Base-by-base conservation (phyloP, 2,888 invertebrate species). In the Syrista parreyssii region DNA sequence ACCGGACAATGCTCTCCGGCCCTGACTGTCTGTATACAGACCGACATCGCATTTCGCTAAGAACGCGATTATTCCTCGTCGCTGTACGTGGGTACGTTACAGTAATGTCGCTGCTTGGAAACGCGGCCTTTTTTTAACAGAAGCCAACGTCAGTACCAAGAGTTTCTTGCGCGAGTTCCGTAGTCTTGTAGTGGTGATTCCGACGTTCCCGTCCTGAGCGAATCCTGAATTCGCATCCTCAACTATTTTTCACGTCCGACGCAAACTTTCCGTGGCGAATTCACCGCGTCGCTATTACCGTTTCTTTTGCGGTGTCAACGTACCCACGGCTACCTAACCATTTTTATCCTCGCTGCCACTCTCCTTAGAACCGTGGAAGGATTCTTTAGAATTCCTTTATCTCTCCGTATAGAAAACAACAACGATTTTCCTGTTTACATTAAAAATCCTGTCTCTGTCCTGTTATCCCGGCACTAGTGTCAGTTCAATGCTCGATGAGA, bases 231-330 rank as follows among this genome's bases (percentile, higher is more conserved):
- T 55, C 55, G 55, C 55, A 55, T 55, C 55, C 55, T 55, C 55
- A 23, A 55, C 55, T 55, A 55, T 55, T 55, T 55, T 55, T 55
- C 55, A 55, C 55, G 40, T 74, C 74, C 55, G 33, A 68, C 55
- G 40, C 55, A 75, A 76, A 81, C 83, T 86, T 84, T 84, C 85
- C 82, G 78, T 78, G 79, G 80, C 83, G 81, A 84, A 83, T 83
- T 85, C 83, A 83, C 79, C 83, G 81, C 81, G 81, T 79, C 80
- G 80, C 81, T 84, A 87, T 87, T 87, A 87, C 81, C 80, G 82
- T 83, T 85, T 86, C 83, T 85, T 86, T 82, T 81, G 75, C 81
- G 32, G 55, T 55, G 55, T 55, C 55, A 55, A 55, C 55, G 55
- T 55, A 55, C 55, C 2, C 23, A 55, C 9, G 23, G 55, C 23